A percentile compares a stretch with the other conserved stretches of the same genome.
Evolutionary conservation across 2,113 vertebrate genomes (phyloP).

Genomic region (Corythaixoides concolor): DNA sequence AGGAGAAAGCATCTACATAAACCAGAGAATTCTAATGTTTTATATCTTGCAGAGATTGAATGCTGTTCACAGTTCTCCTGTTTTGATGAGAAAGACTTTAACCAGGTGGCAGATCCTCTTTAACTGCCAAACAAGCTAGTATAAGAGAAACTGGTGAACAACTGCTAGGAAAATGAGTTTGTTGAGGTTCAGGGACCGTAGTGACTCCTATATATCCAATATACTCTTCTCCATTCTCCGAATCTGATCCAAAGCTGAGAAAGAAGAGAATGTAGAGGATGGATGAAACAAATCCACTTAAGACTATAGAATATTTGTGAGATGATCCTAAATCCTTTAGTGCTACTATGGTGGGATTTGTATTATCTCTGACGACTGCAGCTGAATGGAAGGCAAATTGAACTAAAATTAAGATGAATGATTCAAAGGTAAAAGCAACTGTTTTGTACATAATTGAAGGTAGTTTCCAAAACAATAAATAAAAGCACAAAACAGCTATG

Average conservation of each 20-base stretch:
- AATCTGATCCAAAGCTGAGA: neutral
- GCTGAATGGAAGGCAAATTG: conserved; percentile 32
- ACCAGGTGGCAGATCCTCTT: neutral
- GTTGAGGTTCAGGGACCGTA: neutral
- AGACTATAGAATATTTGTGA: neutral
- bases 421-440: neutral
- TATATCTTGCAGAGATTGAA: neutral
- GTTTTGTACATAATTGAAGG: neutral
- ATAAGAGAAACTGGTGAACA: neutral
- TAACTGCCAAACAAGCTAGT: neutral
- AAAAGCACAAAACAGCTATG: neutral
- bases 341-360: neutral
- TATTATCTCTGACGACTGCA: conserved; percentile 3
- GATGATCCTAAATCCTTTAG: neutral
- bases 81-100: neutral
- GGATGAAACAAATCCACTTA: conserved; percentile 43
- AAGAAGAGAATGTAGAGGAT: neutral
- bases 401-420: conserved; percentile 15
- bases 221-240: neutral
- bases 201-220: neutral
- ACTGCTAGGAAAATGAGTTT: neutral
- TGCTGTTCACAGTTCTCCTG: neutral
- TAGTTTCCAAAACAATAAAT: neutral
- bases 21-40: neutral
- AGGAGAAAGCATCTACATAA: neutral